A percentile compares a stretch with the other conserved stretches of the same genome.
Evolutionary conservation across 2,113 vertebrate species (phyloP).

Genomic region (Pseudonaja textilis): DNA sequence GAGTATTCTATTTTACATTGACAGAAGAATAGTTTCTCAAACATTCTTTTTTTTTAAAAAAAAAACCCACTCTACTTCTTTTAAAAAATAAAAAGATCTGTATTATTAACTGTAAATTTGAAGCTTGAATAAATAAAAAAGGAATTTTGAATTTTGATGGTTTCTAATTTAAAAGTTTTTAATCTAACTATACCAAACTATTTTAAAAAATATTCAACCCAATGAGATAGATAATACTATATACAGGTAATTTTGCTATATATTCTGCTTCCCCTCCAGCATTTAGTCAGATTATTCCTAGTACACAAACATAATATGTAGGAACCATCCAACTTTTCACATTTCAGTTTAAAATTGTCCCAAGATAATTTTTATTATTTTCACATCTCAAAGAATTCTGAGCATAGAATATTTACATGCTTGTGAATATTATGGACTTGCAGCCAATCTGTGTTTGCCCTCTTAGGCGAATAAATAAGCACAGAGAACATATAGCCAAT

Average conservation of each 20-base stretch:
- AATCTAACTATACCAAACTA: neutral
- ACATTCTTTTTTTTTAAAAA: neutral
- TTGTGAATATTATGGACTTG: neutral
- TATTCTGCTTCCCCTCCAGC: neutral
- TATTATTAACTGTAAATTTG: neutral
- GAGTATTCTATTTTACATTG: neutral
- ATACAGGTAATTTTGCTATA: neutral
- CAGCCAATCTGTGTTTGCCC: neutral
- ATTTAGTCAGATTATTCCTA: neutral
- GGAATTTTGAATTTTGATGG: neutral
- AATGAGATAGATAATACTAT: neutral
- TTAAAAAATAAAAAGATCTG: neutral
- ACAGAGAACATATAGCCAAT: neutral
- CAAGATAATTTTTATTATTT: neutral
- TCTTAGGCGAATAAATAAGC: neutral
- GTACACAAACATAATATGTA: neutral
- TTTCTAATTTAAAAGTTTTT: neutral
- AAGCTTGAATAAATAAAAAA: neutral
- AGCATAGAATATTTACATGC: neutral
- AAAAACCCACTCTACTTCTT: neutral
- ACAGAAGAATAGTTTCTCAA: neutral
- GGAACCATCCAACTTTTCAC: neutral
- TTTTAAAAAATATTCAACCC: neutral
- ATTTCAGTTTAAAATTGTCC: neutral
- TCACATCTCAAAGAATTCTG: neutral